Percentiles rank a stretch among this genome's conserved stretches.
phyloP scores from a whole-genome alignment of 2,888 invertebrate species.

The Epinotia ramella region DNA sequence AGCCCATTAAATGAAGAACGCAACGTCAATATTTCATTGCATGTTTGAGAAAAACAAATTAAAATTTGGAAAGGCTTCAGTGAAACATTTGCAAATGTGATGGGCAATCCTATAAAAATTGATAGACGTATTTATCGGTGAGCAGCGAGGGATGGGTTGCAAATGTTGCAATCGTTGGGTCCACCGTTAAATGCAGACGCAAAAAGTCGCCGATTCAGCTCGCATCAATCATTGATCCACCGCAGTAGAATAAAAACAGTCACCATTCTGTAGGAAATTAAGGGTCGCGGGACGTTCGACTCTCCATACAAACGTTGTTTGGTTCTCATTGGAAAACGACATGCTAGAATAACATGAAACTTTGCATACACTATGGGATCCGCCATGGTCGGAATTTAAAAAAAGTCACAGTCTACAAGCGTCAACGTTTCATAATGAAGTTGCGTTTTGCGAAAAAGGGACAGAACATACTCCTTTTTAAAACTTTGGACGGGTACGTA shows the following conservation, averaged over 20 bases:
- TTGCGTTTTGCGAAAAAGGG: too few species aligned
- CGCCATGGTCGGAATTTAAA: too few species aligned
- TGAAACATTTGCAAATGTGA: background rate
- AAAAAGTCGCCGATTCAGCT: slow-evolving; percentile 21
- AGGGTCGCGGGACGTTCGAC: too few species aligned
- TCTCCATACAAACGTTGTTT: background rate
- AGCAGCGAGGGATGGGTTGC: background rate
- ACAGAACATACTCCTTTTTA: too few species aligned
- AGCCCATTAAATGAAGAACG: too few species aligned
- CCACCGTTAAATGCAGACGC: slow-evolving; percentile 12
- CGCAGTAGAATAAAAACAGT: slow-evolving; percentile 7
- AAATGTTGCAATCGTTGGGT: background rate
- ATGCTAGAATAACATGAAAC: background rate
- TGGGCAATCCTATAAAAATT: background rate
- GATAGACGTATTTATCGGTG: background rate
- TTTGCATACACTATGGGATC: background rate
- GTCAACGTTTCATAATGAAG: too few species aligned
- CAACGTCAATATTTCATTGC: too few species aligned
- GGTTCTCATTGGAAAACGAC: background rate
- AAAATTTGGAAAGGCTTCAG: background rate
- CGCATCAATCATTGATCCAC: slow-evolving; percentile 18
- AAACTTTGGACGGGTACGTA: too few species aligned
- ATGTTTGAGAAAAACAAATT: too few species aligned
- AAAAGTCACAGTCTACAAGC: too few species aligned
- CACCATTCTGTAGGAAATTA: background rate